A percentile compares a stretch with the other conserved stretches of the same genome.
phyloP scores from a whole-genome alignment of 2,888 invertebrate genomes.

The Syrista parreyssii region DNA sequence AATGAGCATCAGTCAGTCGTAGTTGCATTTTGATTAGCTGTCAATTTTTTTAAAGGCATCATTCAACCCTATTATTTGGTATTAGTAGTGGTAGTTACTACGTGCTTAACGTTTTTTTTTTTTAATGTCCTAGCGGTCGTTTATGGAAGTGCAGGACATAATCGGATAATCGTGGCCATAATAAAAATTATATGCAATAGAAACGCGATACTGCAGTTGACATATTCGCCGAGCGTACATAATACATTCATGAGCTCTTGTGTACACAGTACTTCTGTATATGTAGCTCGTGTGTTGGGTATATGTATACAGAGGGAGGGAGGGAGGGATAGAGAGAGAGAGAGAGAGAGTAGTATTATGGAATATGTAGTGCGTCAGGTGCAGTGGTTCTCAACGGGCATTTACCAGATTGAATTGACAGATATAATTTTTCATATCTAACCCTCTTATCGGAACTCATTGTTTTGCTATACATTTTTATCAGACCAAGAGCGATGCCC shows the following conservation, averaged over 20 bases:
- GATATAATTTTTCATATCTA: neutral
- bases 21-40: neutral
- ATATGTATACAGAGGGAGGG: conserved; percentile 8
- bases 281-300: neutral
- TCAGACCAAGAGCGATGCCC: neutral
- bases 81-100: neutral
- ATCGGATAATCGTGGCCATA: conserved; percentile 15
- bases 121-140: neutral
- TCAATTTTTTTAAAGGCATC: neutral
- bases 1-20: neutral
- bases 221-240: conserved; percentile 57
- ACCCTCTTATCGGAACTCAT: neutral
- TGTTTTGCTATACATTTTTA: neutral
- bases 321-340: neutral
- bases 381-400: conserved; percentile 48
- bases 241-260: conserved; percentile 54
- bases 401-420: neutral
- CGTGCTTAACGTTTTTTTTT: neutral
- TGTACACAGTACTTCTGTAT: neutral
- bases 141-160: neutral
- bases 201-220: conserved; percentile 58
- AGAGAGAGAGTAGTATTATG: conserved; percentile 40
- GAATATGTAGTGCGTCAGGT: conserved; percentile 47
- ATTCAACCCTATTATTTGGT: neutral
- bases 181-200: conserved; percentile 39